These are phyloP conservation scores for Nettapus auritus DNA, from an alignment of 2,113 vertebrate genomes.

Conservation along the genomic window DNA sequence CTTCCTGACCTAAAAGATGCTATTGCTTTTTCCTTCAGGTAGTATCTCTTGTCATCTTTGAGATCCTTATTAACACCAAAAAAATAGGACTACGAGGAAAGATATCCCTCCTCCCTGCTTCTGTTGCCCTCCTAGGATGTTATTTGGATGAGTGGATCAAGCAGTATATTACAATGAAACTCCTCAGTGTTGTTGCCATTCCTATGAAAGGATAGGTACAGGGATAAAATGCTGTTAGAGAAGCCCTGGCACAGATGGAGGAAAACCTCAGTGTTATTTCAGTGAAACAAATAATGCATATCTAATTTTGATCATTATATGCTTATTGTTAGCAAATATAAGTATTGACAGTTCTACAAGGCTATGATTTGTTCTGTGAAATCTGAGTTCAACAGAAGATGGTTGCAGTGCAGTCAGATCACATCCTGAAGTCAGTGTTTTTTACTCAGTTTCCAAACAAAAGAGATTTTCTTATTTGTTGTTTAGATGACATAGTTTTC, in stretches of 20 bases:
- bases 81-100: not conserved
- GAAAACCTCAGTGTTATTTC: not conserved
- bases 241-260: not conserved
- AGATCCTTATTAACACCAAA: rapidly evolving
- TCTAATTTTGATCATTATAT: not conserved
- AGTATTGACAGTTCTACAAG: not conserved
- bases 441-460: constrained; percentile 37
- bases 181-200: not conserved
- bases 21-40: not conserved
- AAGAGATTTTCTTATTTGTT: constrained; percentile 28
- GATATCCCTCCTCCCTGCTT: not conserved
- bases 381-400: constrained; percentile 29
- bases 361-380: not conserved
- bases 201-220: not conserved
- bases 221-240: not conserved
- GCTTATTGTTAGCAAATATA: not conserved
- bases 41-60: not conserved
- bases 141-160: not conserved
- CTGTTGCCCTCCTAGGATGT: not conserved
- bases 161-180: not conserved
- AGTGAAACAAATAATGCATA: not conserved
- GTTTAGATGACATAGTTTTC: constrained; percentile 38
- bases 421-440: constrained; percentile 11
- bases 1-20: not conserved
- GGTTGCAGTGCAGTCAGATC: not conserved